Percentiles rank a stretch among this genome's conserved stretches.
Evolutionary conservation across 2,113 vertebrate species (phyloP).

Genomic region (Oryzias celebensis): DNA sequence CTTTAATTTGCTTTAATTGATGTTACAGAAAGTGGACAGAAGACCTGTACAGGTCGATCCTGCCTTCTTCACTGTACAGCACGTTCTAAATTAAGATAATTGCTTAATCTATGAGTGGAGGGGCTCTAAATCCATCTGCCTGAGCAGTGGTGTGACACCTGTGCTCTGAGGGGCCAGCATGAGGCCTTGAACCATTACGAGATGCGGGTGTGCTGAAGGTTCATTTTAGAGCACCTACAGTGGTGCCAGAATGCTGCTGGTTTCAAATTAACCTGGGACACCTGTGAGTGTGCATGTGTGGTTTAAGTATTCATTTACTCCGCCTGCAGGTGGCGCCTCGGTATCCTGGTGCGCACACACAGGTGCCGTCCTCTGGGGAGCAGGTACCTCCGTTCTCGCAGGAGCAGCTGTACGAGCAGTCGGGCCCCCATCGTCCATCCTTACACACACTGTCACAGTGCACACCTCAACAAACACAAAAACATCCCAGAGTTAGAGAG

Average conservation of each 20-base stretch:
- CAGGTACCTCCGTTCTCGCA: slow-evolving; percentile 91
- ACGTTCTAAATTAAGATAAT: slow-evolving; percentile 53
- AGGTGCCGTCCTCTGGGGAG: slow-evolving; percentile 86
- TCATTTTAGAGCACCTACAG: too few species aligned
- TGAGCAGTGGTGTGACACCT: neutral
- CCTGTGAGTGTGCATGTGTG: too few species aligned
- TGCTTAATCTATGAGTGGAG: slow-evolving; percentile 39
- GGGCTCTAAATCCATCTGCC: slow-evolving; percentile 22
- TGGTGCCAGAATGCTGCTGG: too few species aligned
- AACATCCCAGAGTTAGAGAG: neutral
- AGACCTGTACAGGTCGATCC: slow-evolving; percentile 4
- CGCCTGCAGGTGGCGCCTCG: slow-evolving; percentile 87
- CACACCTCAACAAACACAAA: slow-evolving; percentile 74
- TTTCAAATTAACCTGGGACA: too few species aligned
- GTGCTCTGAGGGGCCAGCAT: neutral
- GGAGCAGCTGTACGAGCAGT: slow-evolving; percentile 88
- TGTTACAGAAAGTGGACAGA: slow-evolving; percentile 2
- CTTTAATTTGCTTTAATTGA: slow-evolving; percentile 39
- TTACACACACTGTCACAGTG: slow-evolving; percentile 85
- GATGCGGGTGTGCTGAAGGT: neutral
- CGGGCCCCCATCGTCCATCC: slow-evolving; percentile 87
- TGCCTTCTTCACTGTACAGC: slow-evolving; percentile 18
- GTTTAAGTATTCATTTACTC: slow-evolving; percentile 74
- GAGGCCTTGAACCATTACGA: neutral
- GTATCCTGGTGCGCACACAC: slow-evolving; percentile 87